phyloP scores from a whole-genome alignment of 2,888 invertebrate genomes.

The Spodoptera picta region DNA sequence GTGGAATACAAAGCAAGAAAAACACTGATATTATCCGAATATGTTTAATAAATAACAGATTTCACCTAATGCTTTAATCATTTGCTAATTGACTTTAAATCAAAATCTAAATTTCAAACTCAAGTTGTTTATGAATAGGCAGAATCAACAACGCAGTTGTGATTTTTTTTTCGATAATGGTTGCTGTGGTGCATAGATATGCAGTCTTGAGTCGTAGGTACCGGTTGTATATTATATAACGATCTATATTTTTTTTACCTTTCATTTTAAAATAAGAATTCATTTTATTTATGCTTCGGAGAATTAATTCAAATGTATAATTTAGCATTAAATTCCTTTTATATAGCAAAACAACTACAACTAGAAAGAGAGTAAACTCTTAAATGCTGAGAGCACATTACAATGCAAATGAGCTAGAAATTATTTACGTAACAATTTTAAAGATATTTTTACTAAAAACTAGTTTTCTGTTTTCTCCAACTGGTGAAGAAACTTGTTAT shows the following conservation, averaged over 20 bases:
- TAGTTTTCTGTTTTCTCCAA: slow-evolving; percentile 43
- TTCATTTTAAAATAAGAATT: background rate
- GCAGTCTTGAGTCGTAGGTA: slow-evolving; percentile 15
- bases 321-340: background rate
- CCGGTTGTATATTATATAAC: slow-evolving; percentile 29
- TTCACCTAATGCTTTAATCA: slow-evolving; percentile 55
- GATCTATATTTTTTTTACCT: slow-evolving; percentile 31
- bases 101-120: slow-evolving; percentile 26
- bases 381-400: slow-evolving; percentile 8
- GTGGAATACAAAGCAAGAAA: slow-evolving; percentile 42
- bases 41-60: slow-evolving; percentile 51
- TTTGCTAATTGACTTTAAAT: slow-evolving; percentile 25
- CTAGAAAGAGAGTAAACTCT: slow-evolving; percentile 14
- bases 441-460: slow-evolving; percentile 33
- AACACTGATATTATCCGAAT: slow-evolving; percentile 39
- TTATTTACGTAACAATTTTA: slow-evolving; percentile 49
- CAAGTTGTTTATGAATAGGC: slow-evolving; percentile 12
- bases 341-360: background rate
- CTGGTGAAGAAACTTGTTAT: background rate
- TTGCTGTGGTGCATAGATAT: slow-evolving; percentile 7
- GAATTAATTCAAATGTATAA: background rate
- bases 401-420: slow-evolving; percentile 50
- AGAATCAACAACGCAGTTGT: slow-evolving; percentile 2
- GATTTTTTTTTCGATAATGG: slow-evolving; percentile 22
- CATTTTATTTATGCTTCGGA: too few species aligned